phyloP scores from a whole-genome alignment of 1,140 invertebrate species.

The Propsilocerus akamusi region DNA sequence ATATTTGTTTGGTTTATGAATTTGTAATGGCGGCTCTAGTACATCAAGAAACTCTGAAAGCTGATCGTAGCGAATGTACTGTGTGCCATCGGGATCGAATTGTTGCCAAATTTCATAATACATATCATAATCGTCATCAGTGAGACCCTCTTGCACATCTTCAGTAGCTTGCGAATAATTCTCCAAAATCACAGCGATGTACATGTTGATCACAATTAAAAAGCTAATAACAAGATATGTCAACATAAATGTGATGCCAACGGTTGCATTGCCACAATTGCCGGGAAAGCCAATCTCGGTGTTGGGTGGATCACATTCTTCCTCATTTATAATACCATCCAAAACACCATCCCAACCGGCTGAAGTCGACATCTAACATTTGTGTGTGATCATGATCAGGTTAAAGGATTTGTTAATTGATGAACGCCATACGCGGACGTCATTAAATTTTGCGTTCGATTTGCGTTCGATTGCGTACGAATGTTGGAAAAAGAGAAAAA shows the following conservation, averaged over 20 bases:
- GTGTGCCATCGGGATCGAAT: slow-evolving; percentile 93
- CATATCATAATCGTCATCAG: slow-evolving; percentile 98
- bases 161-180: slow-evolving; percentile 97
- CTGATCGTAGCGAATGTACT: slow-evolving; percentile 87
- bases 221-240: slow-evolving; percentile 96
- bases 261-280: slow-evolving; percentile 79
- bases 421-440: too few species aligned
- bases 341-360: slow-evolving; percentile 94
- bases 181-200: slow-evolving; percentile 97
- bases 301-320: slow-evolving; percentile 73
- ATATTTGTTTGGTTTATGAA: slow-evolving; percentile 96
- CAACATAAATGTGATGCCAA: slow-evolving; percentile 86
- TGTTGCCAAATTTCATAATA: slow-evolving; percentile 99
- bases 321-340: slow-evolving; percentile 89
- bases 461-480: too few species aligned
- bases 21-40: slow-evolving; percentile 81
- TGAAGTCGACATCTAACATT: slow-evolving; percentile 92
- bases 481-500: too few species aligned
- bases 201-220: slow-evolving; percentile 98
- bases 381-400: too few species aligned
- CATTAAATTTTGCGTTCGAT: too few species aligned
- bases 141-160: slow-evolving; percentile 94
- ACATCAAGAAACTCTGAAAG: slow-evolving; percentile 90
- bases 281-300: slow-evolving; percentile 72
- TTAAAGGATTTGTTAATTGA: too few species aligned